These are phyloP conservation scores for Macrosoma leucophasiata DNA, from an alignment of 2,888 invertebrate species.

Conservation along the genomic window DNA sequence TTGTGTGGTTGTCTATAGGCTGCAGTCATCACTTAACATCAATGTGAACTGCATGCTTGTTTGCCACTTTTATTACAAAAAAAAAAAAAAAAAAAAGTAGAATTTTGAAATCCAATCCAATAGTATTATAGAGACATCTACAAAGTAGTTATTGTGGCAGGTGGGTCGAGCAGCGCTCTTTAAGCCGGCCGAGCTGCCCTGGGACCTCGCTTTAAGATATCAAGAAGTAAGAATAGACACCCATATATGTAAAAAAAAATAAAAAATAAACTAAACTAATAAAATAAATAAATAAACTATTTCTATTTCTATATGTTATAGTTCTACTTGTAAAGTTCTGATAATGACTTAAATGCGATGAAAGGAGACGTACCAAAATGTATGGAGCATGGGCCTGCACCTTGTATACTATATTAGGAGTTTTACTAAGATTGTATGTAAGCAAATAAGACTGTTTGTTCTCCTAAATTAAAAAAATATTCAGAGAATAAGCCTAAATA, in stretches of 20 bases:
- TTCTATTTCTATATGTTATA: not conserved
- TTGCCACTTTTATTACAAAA: no score
- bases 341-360: not conserved
- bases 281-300: no score
- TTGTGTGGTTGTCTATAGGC: not conserved
- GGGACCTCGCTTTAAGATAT: conserved; percentile 8
- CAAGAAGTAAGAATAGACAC: conserved; percentile 5
- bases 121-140: not conserved
- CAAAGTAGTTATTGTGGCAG: conserved; percentile 1
- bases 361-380: not conserved
- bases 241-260: not conserved
- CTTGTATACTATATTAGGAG: not conserved
- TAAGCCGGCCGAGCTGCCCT: conserved; percentile 9
- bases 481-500: no score
- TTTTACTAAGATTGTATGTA: no score
- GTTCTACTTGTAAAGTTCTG: not conserved
- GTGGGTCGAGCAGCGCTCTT: conserved; percentile 11
- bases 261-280: no score
- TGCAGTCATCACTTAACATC: not conserved
- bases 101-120: not conserved
- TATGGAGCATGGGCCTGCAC: not conserved
- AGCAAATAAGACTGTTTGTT: no score
- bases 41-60: no score
- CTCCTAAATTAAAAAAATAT: no score
- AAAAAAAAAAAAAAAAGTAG: no score